Evolutionary conservation across 2,113 vertebrate genomes (phyloP), one percentile per base, ranked within the genome.

Genomic region (Noturus placidus): DNA sequence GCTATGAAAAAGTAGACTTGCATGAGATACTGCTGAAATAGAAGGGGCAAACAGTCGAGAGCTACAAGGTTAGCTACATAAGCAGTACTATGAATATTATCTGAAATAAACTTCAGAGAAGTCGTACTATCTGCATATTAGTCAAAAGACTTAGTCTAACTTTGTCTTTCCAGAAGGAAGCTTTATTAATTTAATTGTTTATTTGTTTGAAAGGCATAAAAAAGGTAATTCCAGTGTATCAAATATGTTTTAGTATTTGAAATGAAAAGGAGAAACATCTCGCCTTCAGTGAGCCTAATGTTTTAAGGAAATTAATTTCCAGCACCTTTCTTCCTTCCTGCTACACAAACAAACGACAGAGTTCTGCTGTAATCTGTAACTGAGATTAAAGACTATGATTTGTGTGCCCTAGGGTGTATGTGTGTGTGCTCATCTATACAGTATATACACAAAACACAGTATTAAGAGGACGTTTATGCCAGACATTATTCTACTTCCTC

Each of bases 221-320:
- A 8, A 74, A 74, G 35, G 13, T 67, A 38, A 69, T 82, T 81
- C 52, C 56, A n/a, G 63, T 50, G 54, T 61, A 82, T 82, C 14
- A 76, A n/a, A 54, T 56, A 30, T 54, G 59, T 63, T 74, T 89
- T 77, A 77, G 56, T n/a, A n/a, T 86, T 76, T 54, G 11, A 83
- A 81, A 46, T 69, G 27, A 82, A 85, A 67, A 82, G 25, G 27
- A 22, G 70, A 56, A 52, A 86, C 50, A 42, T 61, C 13, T 86
- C 76, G 69, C 35, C 27, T 69, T 87, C 42, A 69, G 10, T 54
- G 35, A 25, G 33, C 25, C n/a, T 38, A 69, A 35, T 67, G 30
- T 46, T 85, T 59, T 19, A 56, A 27, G 20, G 30, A 77, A 50
- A 88, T 79, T 30, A 1, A 70, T 84, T 54, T 69, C 11, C 19